A percentile compares a stretch with the other conserved stretches of the same genome.
phyloP scores from a whole-genome alignment of 1,140 invertebrate genomes.

The Cyphomyrmex costatus region DNA sequence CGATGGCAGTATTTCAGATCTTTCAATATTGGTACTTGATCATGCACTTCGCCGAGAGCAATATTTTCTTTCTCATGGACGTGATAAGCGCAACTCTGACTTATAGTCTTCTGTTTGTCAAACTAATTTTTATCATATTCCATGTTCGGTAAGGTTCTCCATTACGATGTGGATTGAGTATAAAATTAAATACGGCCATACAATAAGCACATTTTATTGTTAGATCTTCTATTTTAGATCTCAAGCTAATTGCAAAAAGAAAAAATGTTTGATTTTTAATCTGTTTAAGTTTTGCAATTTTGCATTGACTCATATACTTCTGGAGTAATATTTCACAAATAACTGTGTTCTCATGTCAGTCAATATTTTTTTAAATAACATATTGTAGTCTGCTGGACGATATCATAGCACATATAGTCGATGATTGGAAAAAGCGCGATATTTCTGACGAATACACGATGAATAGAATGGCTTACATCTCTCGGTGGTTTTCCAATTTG shows the following conservation, averaged over 20 bases:
- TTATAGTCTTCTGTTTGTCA: constrained; percentile 50
- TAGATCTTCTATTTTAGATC: background rate
- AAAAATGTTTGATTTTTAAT: background rate
- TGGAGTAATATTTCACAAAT: background rate
- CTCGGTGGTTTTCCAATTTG: constrained; percentile 32
- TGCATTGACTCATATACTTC: background rate
- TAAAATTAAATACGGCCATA: background rate
- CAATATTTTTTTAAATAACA: constrained; percentile 10
- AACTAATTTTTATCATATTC: constrained; percentile 41
- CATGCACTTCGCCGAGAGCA: background rate
- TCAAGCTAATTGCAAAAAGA: background rate
- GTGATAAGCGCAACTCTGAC: constrained; percentile 36
- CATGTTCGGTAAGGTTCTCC: constrained; percentile 49
- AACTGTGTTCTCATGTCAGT: no score
- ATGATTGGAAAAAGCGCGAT: constrained; percentile 54
- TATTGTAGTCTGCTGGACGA: constrained; percentile 49
- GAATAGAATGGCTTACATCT: constrained; percentile 17
- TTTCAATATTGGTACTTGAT: constrained; percentile 62
- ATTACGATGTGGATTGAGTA: background rate
- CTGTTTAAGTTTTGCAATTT: background rate
- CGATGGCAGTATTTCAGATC: background rate
- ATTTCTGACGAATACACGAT: constrained; percentile 10
- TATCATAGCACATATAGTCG: constrained; percentile 41
- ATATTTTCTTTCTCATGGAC: constrained; percentile 18
- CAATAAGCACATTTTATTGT: background rate